Conservation (phyloP, 53 echinoderm and acorn worm species). For the Holothuria leucospilota region DNA sequence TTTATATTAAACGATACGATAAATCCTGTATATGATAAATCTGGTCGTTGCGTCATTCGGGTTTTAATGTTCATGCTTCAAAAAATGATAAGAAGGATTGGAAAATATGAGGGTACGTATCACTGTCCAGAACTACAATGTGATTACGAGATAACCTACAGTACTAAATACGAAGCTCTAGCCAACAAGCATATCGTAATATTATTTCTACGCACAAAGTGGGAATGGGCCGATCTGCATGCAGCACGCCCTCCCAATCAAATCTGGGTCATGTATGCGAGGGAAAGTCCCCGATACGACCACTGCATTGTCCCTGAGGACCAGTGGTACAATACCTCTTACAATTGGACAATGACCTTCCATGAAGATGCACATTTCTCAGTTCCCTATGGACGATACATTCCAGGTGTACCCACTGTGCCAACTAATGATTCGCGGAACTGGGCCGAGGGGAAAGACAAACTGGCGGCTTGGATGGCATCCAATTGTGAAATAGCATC, state of each 20-base stretch:
- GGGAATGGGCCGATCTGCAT: constrained; percentile 47
- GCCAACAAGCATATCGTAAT: constrained; percentile 31
- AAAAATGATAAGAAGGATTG: constrained; percentile 11
- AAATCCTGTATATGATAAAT: constrained; percentile 20
- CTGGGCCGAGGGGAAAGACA: constrained; percentile 57
- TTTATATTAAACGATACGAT: constrained; percentile 33
- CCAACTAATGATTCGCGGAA: constrained; percentile 5
- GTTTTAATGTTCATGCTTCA: constrained; percentile 38
- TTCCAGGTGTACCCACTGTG: neutral
- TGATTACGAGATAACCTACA: constrained; percentile 32
- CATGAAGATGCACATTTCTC: constrained; percentile 27
- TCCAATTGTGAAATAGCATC: constrained; percentile 69
- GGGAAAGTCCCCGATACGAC: constrained; percentile 41
- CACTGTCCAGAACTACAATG: constrained; percentile 38
- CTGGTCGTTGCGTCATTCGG: constrained; percentile 31
- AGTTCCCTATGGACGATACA: constrained; percentile 42
- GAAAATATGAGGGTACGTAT: constrained; percentile 34
- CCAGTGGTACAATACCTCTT: constrained; percentile 43
- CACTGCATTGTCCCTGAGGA: constrained; percentile 44
- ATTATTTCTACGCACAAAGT: constrained; percentile 35
- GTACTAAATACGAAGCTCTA: constrained; percentile 25
- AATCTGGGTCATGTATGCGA: constrained; percentile 40
- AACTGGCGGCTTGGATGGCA: constrained; percentile 70
- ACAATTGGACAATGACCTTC: constrained; percentile 62
- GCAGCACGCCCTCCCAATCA: constrained; percentile 36